Percentiles rank a stretch among this genome's conserved stretches.
Conservation (phyloP, 2,797 vertebrate species). For the Garrulus glandarius region DNA sequence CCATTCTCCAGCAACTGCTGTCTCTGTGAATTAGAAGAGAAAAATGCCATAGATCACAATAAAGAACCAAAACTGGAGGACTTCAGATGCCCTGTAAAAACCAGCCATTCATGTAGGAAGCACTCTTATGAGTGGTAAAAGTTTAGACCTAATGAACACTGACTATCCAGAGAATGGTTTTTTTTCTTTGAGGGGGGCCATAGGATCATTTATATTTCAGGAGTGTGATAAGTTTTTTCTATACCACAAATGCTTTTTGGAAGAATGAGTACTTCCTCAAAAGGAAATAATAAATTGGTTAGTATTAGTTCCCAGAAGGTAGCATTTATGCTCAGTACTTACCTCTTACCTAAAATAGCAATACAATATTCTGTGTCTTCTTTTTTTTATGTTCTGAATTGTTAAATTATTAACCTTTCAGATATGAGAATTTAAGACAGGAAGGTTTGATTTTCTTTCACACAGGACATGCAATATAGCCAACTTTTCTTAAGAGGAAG, state of each 20-base stretch:
- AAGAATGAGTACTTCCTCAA: neutral
- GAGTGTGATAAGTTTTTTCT: neutral
- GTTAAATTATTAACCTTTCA: neutral
- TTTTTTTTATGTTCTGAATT: neutral
- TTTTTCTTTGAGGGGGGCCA: neutral
- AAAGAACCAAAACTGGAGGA: neutral
- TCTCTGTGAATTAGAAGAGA: neutral
- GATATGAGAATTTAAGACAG: neutral
- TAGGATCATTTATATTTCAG: neutral
- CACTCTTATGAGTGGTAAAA: neutral
- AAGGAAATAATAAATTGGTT: neutral
- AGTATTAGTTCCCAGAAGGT: neutral
- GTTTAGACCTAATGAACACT: neutral
- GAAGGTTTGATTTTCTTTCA: neutral
- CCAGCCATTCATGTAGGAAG: neutral
- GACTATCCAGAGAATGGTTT: neutral
- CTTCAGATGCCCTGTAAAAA: neutral
- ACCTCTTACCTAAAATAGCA: neutral
- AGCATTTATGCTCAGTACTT: neutral
- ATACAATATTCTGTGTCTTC: neutral
- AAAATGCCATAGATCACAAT: neutral
- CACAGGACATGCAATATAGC: rapidly evolving
- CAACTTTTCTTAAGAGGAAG: neutral
- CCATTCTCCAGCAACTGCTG: neutral
- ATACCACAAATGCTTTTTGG: neutral